A percentile compares a stretch with the other conserved stretches of the same genome.
These are phyloP conservation scores for Cinara cedri DNA, from an alignment of 2,888 invertebrate species.

Conservation along the genomic window DNA sequence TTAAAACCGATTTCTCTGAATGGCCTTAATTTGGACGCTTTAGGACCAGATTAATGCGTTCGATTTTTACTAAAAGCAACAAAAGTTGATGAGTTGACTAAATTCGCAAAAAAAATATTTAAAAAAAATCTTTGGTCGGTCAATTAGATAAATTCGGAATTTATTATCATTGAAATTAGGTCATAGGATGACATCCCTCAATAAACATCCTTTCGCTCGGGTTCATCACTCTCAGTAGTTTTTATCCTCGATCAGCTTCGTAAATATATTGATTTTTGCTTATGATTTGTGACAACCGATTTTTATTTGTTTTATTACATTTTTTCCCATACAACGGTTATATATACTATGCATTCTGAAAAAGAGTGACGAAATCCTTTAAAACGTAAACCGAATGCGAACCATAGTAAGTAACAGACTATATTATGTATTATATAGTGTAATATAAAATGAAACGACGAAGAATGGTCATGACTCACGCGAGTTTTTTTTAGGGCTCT, in stretches of 20 bases:
- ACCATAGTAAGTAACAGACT: not conserved
- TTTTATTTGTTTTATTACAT: not conserved
- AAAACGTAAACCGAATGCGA: not conserved
- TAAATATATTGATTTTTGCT: constrained; percentile 33
- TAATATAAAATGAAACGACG: not conserved
- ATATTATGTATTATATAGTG: too few relatives aligned
- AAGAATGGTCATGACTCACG: constrained; percentile 12
- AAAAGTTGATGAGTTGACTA: constrained; percentile 9
- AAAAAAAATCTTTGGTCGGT: not conserved
- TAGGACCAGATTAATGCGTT: not conserved
- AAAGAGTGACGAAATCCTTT: not conserved
- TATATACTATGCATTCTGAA: not conserved
- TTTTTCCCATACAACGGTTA: not conserved
- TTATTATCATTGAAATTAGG: constrained; percentile 17
- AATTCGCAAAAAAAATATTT: not conserved
- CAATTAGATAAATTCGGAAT: constrained; percentile 25
- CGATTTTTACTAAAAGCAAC: not conserved
- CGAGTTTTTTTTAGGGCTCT: not conserved
- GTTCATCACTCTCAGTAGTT: not conserved
- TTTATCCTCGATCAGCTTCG: not conserved
- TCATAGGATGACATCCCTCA: not conserved
- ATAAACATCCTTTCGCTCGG: not conserved
- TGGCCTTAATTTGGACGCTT: not conserved
- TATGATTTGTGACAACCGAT: not conserved
- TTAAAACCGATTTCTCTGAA: not conserved